Percentiles rank a stretch among this genome's conserved stretches.
phyloP scores from a whole-genome alignment of 2,888 invertebrate species.

The Hipparchia sbordonii region DNA sequence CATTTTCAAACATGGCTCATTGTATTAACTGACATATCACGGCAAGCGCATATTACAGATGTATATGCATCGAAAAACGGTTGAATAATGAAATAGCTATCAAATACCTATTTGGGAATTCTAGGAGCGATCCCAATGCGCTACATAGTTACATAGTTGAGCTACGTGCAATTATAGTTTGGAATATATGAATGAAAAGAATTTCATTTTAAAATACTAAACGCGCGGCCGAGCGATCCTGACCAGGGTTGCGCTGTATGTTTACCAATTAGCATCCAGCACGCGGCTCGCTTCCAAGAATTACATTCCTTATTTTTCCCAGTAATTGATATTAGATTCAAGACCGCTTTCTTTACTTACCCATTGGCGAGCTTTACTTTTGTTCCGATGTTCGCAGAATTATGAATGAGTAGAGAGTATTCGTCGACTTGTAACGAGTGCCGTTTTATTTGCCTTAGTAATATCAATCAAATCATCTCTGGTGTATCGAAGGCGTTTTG shows the following conservation, averaged over 20 bases:
- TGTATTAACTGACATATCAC: slow-evolving; percentile 19
- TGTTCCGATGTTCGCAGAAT: slow-evolving; percentile 42
- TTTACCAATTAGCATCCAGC: slow-evolving; percentile 68
- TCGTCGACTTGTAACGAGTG: slow-evolving; percentile 44
- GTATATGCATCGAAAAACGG: slow-evolving; percentile 57
- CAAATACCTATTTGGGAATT: slow-evolving; percentile 66
- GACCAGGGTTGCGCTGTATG: slow-evolving; percentile 63
- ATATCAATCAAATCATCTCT: slow-evolving; percentile 48
- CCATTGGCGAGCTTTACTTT: slow-evolving; percentile 38
- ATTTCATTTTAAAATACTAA: slow-evolving; percentile 76
- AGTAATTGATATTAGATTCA: slow-evolving; percentile 61
- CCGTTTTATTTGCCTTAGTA: slow-evolving; percentile 52
- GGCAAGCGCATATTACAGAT: slow-evolving; percentile 17
- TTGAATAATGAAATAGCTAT: slow-evolving; percentile 72
- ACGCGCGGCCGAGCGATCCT: slow-evolving; percentile 54
- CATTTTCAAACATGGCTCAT: slow-evolving; percentile 8
- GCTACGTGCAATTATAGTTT: slow-evolving; percentile 63
- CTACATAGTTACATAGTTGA: slow-evolving; percentile 46
- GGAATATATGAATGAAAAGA: slow-evolving; percentile 71
- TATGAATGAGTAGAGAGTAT: slow-evolving; percentile 35
- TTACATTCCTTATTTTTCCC: slow-evolving; percentile 52
- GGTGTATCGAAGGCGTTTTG: slow-evolving; percentile 8
- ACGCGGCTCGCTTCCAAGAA: slow-evolving; percentile 47
- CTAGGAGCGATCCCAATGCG: slow-evolving; percentile 53
- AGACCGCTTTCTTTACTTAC: slow-evolving; percentile 50